These are phyloP conservation scores for Struthio camelus DNA, from an alignment of 2,113 vertebrate species.

Conservation along the genomic window DNA sequence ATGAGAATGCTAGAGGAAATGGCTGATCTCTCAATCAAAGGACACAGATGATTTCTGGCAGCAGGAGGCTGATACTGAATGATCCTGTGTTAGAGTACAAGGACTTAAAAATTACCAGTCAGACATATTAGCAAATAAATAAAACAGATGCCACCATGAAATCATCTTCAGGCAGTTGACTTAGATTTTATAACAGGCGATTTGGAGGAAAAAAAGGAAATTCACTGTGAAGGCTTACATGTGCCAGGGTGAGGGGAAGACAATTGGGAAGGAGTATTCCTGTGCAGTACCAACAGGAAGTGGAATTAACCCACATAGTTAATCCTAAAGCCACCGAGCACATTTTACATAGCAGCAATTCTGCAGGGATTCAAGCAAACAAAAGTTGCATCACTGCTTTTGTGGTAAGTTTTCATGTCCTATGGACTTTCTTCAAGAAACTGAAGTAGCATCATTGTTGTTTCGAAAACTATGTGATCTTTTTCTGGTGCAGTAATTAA, in stretches of 20 bases:
- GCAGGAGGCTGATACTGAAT: neutral
- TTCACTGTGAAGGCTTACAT: neutral
- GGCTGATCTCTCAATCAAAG: constrained; percentile 4
- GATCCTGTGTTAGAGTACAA: neutral
- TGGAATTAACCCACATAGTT: neutral
- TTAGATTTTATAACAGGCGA: neutral
- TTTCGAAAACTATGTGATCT: neutral
- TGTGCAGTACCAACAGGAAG: neutral
- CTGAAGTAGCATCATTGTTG: neutral
- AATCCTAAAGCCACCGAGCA: neutral
- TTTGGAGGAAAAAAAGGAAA: neutral
- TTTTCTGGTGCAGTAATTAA: neutral
- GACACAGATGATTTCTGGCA: constrained; percentile 8
- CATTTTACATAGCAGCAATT: neutral
- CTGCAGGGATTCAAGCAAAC: neutral
- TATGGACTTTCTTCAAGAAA: neutral
- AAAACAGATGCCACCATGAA: neutral
- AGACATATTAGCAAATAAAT: constrained; percentile 22
- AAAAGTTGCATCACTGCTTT: neutral
- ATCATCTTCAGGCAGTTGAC: neutral
- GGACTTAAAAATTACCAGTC: constrained; percentile 12
- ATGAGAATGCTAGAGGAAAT: constrained; percentile 17
- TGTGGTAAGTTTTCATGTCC: neutral
- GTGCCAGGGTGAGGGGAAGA: neutral
- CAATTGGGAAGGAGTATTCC: neutral